Base-by-base conservation (phyloP, 2,888 invertebrate species). In the Thymelicus sylvestris region DNA sequence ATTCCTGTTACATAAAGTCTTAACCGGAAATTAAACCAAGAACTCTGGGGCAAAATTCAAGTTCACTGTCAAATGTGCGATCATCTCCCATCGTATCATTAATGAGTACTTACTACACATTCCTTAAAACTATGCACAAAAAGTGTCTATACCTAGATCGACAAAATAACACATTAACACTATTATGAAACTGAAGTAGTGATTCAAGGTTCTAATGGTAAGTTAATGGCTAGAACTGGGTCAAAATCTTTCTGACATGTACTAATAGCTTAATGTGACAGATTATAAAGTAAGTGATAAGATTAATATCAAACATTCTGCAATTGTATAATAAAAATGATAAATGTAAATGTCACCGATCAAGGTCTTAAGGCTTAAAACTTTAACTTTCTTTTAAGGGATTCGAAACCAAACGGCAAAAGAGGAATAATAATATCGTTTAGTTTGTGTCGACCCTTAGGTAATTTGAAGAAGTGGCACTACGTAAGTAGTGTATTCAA, bases 311-410 rank as follows among this genome's bases (percentile, higher is more conserved):
- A 50, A 48, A 38, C 7, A 38, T 31, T 47, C 61, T 19, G 67
- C 61, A 67, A 61, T 67, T 41, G 67, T 52, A 67, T 57, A 67
- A 41, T 68, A 52, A 63, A 67, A 62, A 68, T 63, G 55, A 63
- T 62, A 38, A 68, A 68, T 63, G 62, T 68, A 63, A 55, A 41
- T 31, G 31, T 31, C 31, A 31, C 31, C 55, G 68, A 63, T 63
- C 68, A 68, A 68, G 62, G 68, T 7, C 55, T 62, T 57, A 55
- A 63, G 55, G 62, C 15, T 5, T 52, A 63, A 44, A 63, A 55
- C 55, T 62, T 44, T 52, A 48, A 52, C 41, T 61, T 67, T 67
- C 64, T 61, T 61, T 44, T 41, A 7, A 41, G 8, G 41, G 44
- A 44, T 12, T 12, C 12, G 44, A 31, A 31, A 3, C 3, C 31